phyloP scores from a whole-genome alignment of 2,113 vertebrate genomes.

The Elephas maximus region DNA sequence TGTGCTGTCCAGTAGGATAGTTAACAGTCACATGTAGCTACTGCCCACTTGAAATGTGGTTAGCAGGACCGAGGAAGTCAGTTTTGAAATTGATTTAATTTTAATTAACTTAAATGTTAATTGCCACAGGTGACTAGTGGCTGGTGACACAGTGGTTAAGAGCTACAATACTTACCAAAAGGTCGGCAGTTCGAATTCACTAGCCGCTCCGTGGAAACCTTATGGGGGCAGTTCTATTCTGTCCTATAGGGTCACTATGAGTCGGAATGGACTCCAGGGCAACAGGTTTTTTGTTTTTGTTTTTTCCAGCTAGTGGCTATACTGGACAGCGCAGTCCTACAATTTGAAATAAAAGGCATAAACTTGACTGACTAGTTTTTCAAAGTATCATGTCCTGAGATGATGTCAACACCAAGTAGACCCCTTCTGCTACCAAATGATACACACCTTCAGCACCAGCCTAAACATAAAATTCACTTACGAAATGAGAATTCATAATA shows the following conservation, averaged over 20 bases:
- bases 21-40: neutral
- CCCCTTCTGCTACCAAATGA: neutral
- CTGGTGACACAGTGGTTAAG: too few species aligned
- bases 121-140: neutral
- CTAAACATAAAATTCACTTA: neutral
- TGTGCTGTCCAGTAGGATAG: neutral
- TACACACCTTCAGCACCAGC: neutral
- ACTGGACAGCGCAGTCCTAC: neutral
- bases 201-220: too few species aligned
- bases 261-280: too few species aligned
- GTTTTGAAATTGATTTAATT: neutral
- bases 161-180: too few species aligned
- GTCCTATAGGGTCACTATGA: too few species aligned
- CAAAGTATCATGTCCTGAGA: constrained; percentile 29
- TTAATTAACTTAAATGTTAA: too few species aligned
- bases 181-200: too few species aligned
- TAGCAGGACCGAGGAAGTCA: neutral
- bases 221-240: too few species aligned
- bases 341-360: constrained; percentile 56
- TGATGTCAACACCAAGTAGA: neutral
- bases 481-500: neutral
- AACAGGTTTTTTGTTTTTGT: too few species aligned
- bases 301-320: neutral
- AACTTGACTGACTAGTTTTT: neutral
- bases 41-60: neutral